Base-by-base conservation (phyloP, 2,113 vertebrate species). In the Pangasianodon gigas region DNA sequence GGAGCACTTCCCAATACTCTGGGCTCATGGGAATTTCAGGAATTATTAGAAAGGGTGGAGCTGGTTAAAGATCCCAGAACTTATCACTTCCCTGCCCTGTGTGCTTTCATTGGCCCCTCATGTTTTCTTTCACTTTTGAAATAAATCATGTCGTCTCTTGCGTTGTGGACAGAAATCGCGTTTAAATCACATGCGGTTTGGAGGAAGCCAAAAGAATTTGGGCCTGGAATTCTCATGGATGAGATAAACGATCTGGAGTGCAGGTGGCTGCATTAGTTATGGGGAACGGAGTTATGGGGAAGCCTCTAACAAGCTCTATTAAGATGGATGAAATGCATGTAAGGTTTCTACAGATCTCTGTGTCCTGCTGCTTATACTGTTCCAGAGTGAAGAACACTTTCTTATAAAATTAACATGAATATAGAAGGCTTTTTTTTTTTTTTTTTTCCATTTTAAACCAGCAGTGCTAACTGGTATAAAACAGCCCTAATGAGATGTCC, bases 111-210 rank as follows among this genome's bases (percentile, higher is more conserved):
- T 37, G 52, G 32, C 52, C 79, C 14, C 16, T 56, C 54, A 3
- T 18, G 54, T 14, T 18, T 3, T 37, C n/a, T 19, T 83, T 56
- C 81, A 4, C 52, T 41, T 19, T 41, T 29, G 51, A n/a, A 60
- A 87, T 77, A 87, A 87, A 77, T 87, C 86, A 79, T 7, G 52
- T 3, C 1, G 2, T 86, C 14, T 77, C 37, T 87, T 19, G 13
- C 4, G 21, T 16, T 1, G 1, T 19, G 21, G 71, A 77, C 16
- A 2, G 51, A 26, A 3, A 14, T 87, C 19, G 11, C 5, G 3
- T 69, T 87, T 54, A 41, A 41, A 16, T 87, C 84, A 21, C 46
- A 11, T 29, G 84, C 4, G 18, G n/a, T 56, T 80, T 29, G 16
- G 19, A 81, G 14, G 18, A 81, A 19, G 16, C 37, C 87, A 81